phyloP scores from a whole-genome alignment of 2,797 vertebrate species.

The Ibycter americanus region DNA sequence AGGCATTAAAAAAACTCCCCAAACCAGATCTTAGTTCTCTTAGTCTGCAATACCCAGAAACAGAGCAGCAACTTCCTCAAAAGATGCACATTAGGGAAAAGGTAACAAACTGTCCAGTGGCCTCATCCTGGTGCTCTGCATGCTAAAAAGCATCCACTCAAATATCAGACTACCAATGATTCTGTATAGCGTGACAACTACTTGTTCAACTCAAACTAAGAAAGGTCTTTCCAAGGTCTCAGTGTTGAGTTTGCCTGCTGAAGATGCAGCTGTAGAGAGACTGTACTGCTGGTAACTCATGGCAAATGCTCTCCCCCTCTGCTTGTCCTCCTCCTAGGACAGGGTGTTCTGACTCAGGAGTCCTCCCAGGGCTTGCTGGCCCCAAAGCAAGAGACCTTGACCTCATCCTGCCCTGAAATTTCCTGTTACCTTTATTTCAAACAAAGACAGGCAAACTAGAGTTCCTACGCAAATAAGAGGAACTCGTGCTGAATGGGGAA shows the following conservation, averaged over 20 bases:
- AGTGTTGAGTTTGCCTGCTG: background rate
- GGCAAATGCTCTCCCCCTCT: background rate
- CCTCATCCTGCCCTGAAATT: slow-evolving; percentile 75
- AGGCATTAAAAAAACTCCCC: background rate
- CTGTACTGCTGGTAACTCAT: background rate
- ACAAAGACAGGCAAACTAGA: slow-evolving; percentile 62
- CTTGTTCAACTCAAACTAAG: background rate
- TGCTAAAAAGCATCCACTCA: background rate
- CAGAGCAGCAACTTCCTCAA: background rate
- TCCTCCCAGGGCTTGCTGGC: slow-evolving; percentile 63
- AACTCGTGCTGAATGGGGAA: slow-evolving; percentile 71
- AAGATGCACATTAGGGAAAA: background rate
- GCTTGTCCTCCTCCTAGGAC: slow-evolving; percentile 1
- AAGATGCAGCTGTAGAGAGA: background rate
- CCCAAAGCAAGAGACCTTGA: slow-evolving; percentile 60
- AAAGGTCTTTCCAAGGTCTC: background rate
- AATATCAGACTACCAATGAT: background rate
- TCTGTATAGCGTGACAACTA: background rate
- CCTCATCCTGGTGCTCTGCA: background rate
- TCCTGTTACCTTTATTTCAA: slow-evolving; percentile 77
- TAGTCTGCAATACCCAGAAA: background rate
- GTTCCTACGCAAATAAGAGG: slow-evolving; percentile 69
- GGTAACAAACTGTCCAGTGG: background rate
- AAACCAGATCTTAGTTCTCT: background rate
- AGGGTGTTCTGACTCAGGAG: slow-evolving; percentile 9